Evolutionary conservation across 2,888 invertebrate species (phyloP), one percentile per base, ranked within the genome.

Genomic region (Trachelus stipa): DNA sequence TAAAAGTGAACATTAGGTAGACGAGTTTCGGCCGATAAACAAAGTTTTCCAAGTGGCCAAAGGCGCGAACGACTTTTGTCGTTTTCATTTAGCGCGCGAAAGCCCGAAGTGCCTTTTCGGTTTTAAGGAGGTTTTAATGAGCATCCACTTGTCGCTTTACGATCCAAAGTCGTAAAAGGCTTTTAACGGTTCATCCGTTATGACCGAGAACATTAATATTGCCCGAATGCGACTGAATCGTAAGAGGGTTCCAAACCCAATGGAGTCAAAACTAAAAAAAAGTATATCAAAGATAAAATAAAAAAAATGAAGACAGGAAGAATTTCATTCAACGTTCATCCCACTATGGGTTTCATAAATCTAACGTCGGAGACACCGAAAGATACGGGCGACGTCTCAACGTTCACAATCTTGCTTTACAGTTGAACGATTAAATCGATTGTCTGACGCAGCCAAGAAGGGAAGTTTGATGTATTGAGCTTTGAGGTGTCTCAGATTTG

Each of bases 101-200:
- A 34, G 75, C 56, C 75, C 76, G 73, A 79, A 76, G 77, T 77
- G 75, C 40, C 40, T 56, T 56, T 56, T 56, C 1, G 40, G 40
- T 56, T 56, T 56, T 56, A 56, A 56, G 40, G 40, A 23, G 15
- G 6, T 56, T 84, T 88, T 88, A 87, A 88, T 87, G 86, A 87
- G 83, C 85, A 86, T 85, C 85, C 86, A 85, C 87, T 87, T 87
- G 86, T 84, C 85, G 83, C 81, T 88, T 87, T 87, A 88, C 84
- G 86, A 85, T 78, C 78, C 40, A 73, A 69, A 73, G 76, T 79
- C 82, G 81, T 84, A 83, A 83, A 83, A 84, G 81, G 68, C 68
- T 79, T 76, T 84, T 81, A 83, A 83, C 82, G 77, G 76, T 79
- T 77, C 74, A 68, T 82, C 81, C 78, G 77, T 78, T 81, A 82